A percentile compares a stretch with the other conserved stretches of the same genome.
phyloP scores from a whole-genome alignment of 1,140 invertebrate species.

The Drosophila murphyi region DNA sequence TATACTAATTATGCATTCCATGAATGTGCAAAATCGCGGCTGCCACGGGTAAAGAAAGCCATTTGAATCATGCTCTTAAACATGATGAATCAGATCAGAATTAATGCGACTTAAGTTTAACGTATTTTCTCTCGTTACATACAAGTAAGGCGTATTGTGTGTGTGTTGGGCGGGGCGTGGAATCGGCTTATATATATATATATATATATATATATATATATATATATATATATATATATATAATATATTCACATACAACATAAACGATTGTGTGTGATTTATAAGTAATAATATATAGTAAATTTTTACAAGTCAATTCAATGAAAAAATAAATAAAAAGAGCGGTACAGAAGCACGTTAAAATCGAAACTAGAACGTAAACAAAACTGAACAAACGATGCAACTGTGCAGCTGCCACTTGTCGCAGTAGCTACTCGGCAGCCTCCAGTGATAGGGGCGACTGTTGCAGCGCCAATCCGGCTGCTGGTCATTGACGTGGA shows the following conservation, averaged over 20 bases:
- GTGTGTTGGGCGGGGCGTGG: conserved; percentile 51
- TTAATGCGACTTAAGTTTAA: conserved; percentile 52
- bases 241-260: too few relatives aligned
- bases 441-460: conserved; percentile 19
- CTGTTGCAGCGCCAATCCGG: conserved; percentile 40
- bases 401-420: conserved; percentile 40
- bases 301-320: conserved; percentile 47
- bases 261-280: conserved; percentile 8
- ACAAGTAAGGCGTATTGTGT: conserved; percentile 51
- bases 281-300: conserved; percentile 38
- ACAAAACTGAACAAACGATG: conserved; percentile 18
- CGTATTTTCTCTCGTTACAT: conserved; percentile 30
- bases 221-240: conserved; percentile 22
- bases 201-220: conserved; percentile 25
- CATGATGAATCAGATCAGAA: conserved; percentile 25
- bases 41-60: neutral
- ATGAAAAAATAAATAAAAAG: conserved; percentile 42
- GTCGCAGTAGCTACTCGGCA: conserved; percentile 25
- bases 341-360: conserved; percentile 12
- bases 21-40: conserved; percentile 12
- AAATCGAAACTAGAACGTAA: conserved; percentile 9
- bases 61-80: conserved; percentile 24
- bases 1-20: conserved; percentile 18
- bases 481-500: conserved; percentile 63
- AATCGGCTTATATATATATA: conserved; percentile 37